Conservation (phyloP, 2,797 vertebrate species). For the Spea hammondii region DNA sequence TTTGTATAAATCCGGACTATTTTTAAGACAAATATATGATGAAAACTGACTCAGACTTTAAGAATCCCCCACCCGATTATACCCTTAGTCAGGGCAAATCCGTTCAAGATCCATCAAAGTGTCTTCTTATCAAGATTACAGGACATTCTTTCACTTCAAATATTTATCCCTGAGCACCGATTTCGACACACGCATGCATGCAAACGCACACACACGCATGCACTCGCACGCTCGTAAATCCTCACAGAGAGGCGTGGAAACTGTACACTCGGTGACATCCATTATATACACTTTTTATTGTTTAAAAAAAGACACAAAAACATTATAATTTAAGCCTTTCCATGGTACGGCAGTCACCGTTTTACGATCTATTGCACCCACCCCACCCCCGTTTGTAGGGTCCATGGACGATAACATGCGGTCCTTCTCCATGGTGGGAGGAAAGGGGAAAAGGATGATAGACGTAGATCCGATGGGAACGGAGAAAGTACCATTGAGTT, state of each 20-base stretch:
- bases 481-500: conserved; percentile 14
- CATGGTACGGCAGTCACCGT: not conserved
- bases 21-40: too few species aligned
- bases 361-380: not conserved
- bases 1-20: too few species aligned
- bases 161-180: too few species aligned
- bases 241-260: too few species aligned
- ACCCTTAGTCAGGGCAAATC: not conserved
- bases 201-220: too few species aligned
- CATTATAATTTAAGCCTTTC: conserved; percentile 18
- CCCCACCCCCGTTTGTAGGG: not conserved
- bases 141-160: too few species aligned
- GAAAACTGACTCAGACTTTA: too few species aligned
- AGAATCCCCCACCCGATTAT: too few species aligned
- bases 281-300: conserved; percentile 6
- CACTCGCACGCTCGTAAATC: too few species aligned
- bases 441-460: not conserved
- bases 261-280: too few species aligned
- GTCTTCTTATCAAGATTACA: too few species aligned
- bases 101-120: not conserved
- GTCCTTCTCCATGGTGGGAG: conserved; percentile 6
- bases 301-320: conserved; percentile 2
- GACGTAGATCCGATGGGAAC: not conserved
- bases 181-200: too few species aligned
- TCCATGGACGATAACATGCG: conserved; percentile 14